Base-by-base conservation (phyloP, 2,113 vertebrate species). In the Bagarius yarrelli region DNA sequence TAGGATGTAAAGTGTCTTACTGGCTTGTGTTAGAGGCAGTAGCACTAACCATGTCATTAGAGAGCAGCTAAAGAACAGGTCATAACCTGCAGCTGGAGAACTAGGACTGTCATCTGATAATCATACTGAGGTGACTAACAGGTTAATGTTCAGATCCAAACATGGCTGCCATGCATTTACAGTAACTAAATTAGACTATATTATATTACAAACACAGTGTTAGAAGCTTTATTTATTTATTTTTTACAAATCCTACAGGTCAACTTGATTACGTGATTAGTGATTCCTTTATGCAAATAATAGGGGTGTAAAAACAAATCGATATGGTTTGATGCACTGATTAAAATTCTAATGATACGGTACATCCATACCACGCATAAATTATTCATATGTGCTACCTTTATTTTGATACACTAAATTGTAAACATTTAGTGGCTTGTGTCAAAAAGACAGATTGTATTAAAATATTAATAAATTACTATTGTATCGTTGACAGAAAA, bases 41-140 rank as follows among this genome's bases (percentile, higher is more conserved):
- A 79, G 70, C 81, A 81, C 27, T 69, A n/a, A 81, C 40, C 52
- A 27, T 76, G 78, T 89, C 80, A 67, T 83, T 84, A 84, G 66
- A 86, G 67, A 61, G 78, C 76, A 84, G 25, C 63, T 16, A 55
- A 74, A 71, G 63, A 63, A 70, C 85, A 5, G 50, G 73, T 79
- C 78, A 84, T 78, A 76, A 76, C 71, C 76, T 85, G 75, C 63
- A 60, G 14, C 73, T 70, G 57, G 67, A 80, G 64, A 57, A 25
- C 23, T 61, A 61, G 40, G 40, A 70, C 57, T 64, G 19, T 64
- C 8, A 50, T 44, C 23, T 52, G 50, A 21, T 5, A 8, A 30
- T 67, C 60, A 52, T 9, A 36, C 67, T 56, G 23, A 57, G 64
- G 27, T 27, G 60, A 55, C 25, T 13, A 34, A 44, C 25, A 32